Conservation (phyloP, 2,113 vertebrate species). For the Chaetorhynchus papuensis region DNA sequence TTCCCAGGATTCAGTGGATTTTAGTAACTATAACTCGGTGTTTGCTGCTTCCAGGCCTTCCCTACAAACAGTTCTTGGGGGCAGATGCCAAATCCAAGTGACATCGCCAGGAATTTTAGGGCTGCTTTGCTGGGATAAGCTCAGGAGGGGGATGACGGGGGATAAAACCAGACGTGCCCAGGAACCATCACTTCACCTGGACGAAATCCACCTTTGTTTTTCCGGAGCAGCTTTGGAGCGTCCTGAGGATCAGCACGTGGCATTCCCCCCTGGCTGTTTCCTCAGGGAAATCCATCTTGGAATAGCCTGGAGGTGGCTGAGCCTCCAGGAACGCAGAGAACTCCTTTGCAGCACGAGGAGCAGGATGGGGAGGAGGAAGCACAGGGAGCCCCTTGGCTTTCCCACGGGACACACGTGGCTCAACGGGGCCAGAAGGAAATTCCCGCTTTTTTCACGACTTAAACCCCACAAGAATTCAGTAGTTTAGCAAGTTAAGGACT, state of each 20-base stretch:
- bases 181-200: neutral
- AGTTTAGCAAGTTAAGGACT: conserved; percentile 65
- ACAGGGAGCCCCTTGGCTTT: neutral
- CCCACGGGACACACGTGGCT: neutral
- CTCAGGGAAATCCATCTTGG: neutral
- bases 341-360: neutral
- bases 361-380: neutral
- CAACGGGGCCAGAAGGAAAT: neutral
- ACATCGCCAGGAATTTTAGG: neutral
- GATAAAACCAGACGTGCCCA: fast-evolving
- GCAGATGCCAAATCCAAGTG: neutral
- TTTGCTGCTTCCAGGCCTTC: neutral
- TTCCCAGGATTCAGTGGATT: neutral
- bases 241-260: neutral
- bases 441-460: neutral
- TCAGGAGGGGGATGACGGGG: neutral
- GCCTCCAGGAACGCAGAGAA: neutral
- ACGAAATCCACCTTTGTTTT: neutral
- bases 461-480: conserved; percentile 5
- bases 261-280: neutral
- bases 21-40: neutral
- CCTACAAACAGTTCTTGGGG: neutral
- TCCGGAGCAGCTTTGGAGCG: fast-evolving
- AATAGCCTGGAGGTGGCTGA: neutral
- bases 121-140: neutral